These are phyloP conservation scores for Anomalospiza imberbis DNA, from an alignment of 2,797 vertebrate species.

Conservation along the genomic window DNA sequence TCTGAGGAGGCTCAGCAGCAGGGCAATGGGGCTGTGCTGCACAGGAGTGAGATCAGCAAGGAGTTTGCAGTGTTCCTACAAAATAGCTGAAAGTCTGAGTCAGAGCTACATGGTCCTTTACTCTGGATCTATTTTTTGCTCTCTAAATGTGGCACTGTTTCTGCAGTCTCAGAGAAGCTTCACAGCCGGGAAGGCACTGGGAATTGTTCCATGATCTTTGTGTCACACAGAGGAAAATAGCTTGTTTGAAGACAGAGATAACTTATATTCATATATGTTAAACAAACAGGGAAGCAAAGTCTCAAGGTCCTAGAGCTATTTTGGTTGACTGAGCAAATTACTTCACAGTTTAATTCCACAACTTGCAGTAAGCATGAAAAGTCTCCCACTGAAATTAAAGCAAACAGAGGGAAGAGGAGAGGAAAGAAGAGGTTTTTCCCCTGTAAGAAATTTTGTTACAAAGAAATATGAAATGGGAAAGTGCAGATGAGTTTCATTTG, in stretches of 20 bases:
- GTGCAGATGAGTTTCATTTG: not conserved
- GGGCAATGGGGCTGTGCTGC: not conserved
- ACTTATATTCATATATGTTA: not conserved
- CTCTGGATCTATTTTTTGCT: not conserved
- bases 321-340: not conserved
- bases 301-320: not conserved
- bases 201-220: not conserved
- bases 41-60: not conserved
- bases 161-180: not conserved
- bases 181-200: not conserved
- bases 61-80: not conserved
- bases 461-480: not conserved
- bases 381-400: not conserved
- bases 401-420: not conserved
- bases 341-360: not conserved
- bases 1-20: not conserved
- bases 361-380: not conserved
- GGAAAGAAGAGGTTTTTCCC: not conserved
- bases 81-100: not conserved
- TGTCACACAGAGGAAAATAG: not conserved
- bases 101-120: not conserved
- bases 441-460: slow-evolving; percentile 52
- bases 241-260: not conserved
- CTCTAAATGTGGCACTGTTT: not conserved
- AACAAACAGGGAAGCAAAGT: not conserved